A percentile compares a stretch with the other conserved stretches of the same genome.
Conservation (phyloP, 2,888 invertebrate genomes). For the Drosophila atripex region DNA sequence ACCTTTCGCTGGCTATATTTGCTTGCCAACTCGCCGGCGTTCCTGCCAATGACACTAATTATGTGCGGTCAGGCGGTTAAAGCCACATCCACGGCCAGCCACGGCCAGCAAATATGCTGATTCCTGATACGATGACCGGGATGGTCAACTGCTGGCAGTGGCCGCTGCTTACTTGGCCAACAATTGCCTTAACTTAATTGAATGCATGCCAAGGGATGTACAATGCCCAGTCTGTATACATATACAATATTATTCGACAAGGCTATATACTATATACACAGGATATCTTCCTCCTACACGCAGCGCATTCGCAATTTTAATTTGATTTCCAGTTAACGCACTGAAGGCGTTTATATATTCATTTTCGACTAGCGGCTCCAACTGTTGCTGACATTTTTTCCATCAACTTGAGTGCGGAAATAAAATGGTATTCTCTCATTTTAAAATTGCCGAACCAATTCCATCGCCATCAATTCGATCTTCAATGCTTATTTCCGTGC, state of each 20-base stretch:
- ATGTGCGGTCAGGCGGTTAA: slow-evolving; percentile 50
- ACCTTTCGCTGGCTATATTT: slow-evolving; percentile 44
- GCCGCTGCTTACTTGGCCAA: slow-evolving; percentile 34
- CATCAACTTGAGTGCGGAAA: slow-evolving; percentile 65
- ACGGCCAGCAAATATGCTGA: slow-evolving; percentile 37
- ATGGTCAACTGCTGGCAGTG: slow-evolving; percentile 1
- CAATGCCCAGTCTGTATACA: slow-evolving; percentile 11
- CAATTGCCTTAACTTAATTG: slow-evolving; percentile 62
- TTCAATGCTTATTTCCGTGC: slow-evolving; percentile 6
- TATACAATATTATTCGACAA: slow-evolving; percentile 23
- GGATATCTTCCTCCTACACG: slow-evolving; percentile 10
- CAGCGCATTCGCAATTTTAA: slow-evolving; percentile 38
- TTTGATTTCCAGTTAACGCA: slow-evolving; percentile 46
- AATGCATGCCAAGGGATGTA: slow-evolving; percentile 49
- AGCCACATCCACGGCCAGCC: slow-evolving; percentile 22
- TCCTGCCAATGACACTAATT: slow-evolving; percentile 56
- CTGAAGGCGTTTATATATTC: slow-evolving; percentile 43
- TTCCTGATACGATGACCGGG: slow-evolving; percentile 13
- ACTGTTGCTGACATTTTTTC: slow-evolving; percentile 67
- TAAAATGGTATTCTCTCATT: slow-evolving; percentile 10
- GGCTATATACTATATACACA: not conserved
- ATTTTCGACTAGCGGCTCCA: slow-evolving; percentile 58
- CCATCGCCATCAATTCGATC: slow-evolving; percentile 12
- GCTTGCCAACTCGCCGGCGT: slow-evolving; percentile 36
- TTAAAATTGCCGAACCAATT: slow-evolving; percentile 5